These are phyloP conservation scores for Silurus asotus DNA, from an alignment of 2,113 vertebrate genomes.

Conservation along the genomic window DNA sequence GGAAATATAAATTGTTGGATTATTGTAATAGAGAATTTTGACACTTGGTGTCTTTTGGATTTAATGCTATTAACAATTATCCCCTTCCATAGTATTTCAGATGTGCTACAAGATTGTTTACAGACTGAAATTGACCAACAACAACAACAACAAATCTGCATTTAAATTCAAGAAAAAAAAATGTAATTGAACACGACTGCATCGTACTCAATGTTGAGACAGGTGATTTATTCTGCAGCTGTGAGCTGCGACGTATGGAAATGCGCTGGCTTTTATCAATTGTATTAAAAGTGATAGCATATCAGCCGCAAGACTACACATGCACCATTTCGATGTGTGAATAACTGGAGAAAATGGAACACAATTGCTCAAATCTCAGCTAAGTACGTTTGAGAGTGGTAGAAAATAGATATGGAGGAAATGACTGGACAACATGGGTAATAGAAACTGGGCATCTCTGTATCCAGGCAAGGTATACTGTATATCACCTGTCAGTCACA, in stretches of 20 bases:
- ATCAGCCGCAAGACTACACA: not conserved
- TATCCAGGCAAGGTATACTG: not conserved
- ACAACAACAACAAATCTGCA: not conserved
- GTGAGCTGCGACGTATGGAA: not conserved
- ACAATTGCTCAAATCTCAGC: conserved; percentile 11
- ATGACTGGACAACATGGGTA: not conserved
- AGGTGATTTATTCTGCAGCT: conserved; percentile 6
- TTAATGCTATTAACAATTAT: not conserved
- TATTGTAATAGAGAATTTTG: too few relatives aligned
- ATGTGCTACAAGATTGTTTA: not conserved
- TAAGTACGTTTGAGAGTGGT: not conserved
- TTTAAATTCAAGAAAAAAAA: conserved; percentile 23
- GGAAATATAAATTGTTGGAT: too few relatives aligned
- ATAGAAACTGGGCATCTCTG: conserved; percentile 10
- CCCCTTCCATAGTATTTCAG: not conserved
- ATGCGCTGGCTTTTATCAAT: not conserved
- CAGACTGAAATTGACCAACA: not conserved
- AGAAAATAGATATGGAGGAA: not conserved
- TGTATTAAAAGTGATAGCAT: conserved; percentile 22
- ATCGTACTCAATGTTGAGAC: conserved; percentile 18
- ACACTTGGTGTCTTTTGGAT: not conserved
- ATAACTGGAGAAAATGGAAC: not conserved
- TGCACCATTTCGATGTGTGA: not conserved
- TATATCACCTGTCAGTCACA: conserved; percentile 15
- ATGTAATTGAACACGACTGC: not conserved